Evolutionary conservation across 2,113 vertebrate species (phyloP), one percentile per base, ranked within the genome.

Genomic region (Chascanopsetta lugubris): DNA sequence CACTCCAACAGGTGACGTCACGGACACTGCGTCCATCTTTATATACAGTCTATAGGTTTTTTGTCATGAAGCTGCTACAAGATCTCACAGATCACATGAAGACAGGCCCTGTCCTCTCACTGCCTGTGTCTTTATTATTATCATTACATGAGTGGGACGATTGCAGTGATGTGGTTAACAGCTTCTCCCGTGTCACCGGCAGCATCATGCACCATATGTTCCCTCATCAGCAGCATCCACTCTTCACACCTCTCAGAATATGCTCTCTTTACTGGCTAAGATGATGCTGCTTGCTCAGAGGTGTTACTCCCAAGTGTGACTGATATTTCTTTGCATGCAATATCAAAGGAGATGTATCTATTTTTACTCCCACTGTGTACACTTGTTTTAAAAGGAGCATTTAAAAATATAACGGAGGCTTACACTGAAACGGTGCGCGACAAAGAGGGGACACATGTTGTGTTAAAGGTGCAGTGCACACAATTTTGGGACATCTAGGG

Each of bases 211-310:
- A 67, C 27, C 69, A 61, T 81, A 77, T 72, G 69, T 20, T 77
- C 25, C 49, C 40, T 69, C 49, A 45, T 34, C 34, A 65, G 45
- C 40, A 77, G 12, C 73, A 75, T 59, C 38, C 26, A 2, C 20
- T 78, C 83, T 82, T 85, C 62, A 72, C 79, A 79, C 77, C 42
- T 80, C 27, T 43, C 12, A 13, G 49, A 73, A 69, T 69, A 53
- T 34, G 51, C 18, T 78, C 58, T 61, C 46, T 69, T 65, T 30
- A 53, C 50, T 15, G 26, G n/a, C 25, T 32, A 53, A 63, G 42
- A 72, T 49, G n/a, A n/a, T n/a, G n/a, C n/a, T n/a, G 65, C 50
- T 74, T 6, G 50, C 58, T 55, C 29, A 57, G 25, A 77, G 42
- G 66, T 70, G 74, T 74, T 75, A 70, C 62, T 68, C 42, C 34